Evolutionary conservation across 2,888 invertebrate species (phyloP), one percentile per base, ranked within the genome.

Genomic region (Theristus sp.): DNA sequence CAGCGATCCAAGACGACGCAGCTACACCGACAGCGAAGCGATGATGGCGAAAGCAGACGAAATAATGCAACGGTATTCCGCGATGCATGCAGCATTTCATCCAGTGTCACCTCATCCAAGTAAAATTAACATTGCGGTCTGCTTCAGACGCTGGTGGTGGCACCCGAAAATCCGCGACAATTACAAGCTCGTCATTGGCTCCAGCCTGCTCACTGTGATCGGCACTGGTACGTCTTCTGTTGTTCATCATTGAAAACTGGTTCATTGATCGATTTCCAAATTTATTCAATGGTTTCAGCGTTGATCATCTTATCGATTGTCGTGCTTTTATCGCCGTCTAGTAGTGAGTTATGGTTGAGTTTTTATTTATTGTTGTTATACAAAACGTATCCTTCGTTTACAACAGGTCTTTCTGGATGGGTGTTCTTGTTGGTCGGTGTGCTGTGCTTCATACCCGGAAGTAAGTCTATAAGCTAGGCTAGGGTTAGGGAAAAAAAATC

Each of bases 141-240:
- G n/a, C n/a, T n/a, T n/a, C 65, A 69, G 69, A 59, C 66, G 65
- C 52, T 53, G 69, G 29, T 68, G 66, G 63, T 57, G 62, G 31
- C 65, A 68, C 54, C 67, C 68, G 20, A 64, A 66, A 28, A 58
- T 71, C 1, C 64, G 66, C 38, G 66, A 67, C 0, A 71, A 71
- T 56, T 62, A 67, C n/a, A 64, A 66, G 53, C 68, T 71, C 28
- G 67, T 71, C 26, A 62, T 71, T 28, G 70, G 67, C 2, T 69
- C 69, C 10, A 59, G 68, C 1, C 58, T 68, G 1, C 60, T 71
- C 24, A 69, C 71, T 10, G 58, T 68, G 1, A 64, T 68, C 20
- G 71, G 71, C 52, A 60, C 62, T 1, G 60, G 63, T 58, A 29
- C 62, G 53, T 55, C 24, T 53, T 53, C 25, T 10, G 10, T 53